phyloP scores from a whole-genome alignment of 1,140 invertebrate genomes.

The Agraylea sexmaculata region DNA sequence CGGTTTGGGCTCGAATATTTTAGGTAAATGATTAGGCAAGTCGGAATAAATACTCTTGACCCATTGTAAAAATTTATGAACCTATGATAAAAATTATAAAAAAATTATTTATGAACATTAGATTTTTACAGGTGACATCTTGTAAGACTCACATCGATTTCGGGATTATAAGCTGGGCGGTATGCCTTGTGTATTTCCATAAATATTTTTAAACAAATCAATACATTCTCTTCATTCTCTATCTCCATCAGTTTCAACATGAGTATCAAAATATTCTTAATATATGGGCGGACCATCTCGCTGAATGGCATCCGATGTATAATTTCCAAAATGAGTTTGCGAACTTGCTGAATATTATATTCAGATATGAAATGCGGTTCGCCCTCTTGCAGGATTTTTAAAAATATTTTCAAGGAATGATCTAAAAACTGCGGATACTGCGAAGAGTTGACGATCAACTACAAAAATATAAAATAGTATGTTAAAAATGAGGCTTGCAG shows the following conservation, averaged over 20 bases:
- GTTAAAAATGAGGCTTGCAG: neutral
- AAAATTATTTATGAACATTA: conserved; percentile 9
- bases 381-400: conserved; percentile 86
- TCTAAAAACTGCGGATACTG: conserved; percentile 84
- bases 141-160: conserved; percentile 49
- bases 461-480: conserved; percentile 24
- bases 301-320: conserved; percentile 89
- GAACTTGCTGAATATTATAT: conserved; percentile 79
- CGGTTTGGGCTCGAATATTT: conserved; percentile 86
- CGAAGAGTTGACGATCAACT: conserved; percentile 73
- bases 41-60: conserved; percentile 90
- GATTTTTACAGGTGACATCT: neutral
- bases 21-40: conserved; percentile 79
- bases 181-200: conserved; percentile 95
- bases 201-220: conserved; percentile 89
- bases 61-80: conserved; percentile 86
- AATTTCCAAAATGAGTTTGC: conserved; percentile 90
- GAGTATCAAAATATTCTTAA: conserved; percentile 75
- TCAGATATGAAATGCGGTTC: conserved; percentile 93
- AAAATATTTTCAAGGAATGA: conserved; percentile 80
- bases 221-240: conserved; percentile 96
- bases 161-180: conserved; percentile 75
- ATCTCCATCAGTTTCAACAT: conserved; percentile 84
- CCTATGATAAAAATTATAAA: conserved; percentile 44
- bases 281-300: conserved; percentile 75